Evolutionary conservation across 2,797 vertebrate species (phyloP).

Genomic region (Coracias cyanogaster): DNA sequence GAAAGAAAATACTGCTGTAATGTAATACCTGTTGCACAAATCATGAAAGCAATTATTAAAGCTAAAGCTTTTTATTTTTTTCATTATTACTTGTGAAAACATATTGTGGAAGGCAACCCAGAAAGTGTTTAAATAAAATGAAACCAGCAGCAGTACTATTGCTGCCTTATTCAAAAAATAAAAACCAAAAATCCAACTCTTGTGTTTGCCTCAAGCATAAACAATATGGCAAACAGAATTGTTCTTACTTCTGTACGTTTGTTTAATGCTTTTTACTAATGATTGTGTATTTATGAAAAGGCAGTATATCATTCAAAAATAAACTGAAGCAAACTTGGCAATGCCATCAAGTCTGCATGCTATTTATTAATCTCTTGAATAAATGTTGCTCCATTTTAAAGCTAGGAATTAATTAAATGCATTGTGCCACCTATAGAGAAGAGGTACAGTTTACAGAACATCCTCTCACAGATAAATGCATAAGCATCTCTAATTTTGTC

Average conservation of each 20-base stretch:
- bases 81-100: neutral
- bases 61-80: neutral
- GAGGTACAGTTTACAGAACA: conserved; percentile 39
- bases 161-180: conserved; percentile 10
- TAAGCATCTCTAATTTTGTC: conserved; percentile 42
- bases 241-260: conserved; percentile 43
- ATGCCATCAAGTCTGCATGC: neutral
- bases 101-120: neutral
- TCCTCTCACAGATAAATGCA: conserved; percentile 45
- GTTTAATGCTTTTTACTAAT: conserved; percentile 49
- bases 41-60: conserved; percentile 8
- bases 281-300: conserved; percentile 50
- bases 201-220: conserved; percentile 30
- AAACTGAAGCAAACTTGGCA: neutral
- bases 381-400: conserved; percentile 56
- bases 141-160: neutral
- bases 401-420: conserved; percentile 68
- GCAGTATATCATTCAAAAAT: conserved; percentile 42
- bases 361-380: conserved; percentile 63
- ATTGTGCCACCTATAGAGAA: conserved; percentile 45
- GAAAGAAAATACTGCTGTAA: neutral
- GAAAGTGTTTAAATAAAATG: conserved; percentile 36
- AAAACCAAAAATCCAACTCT: neutral
- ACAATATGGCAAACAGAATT: conserved; percentile 58
- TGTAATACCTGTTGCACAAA: neutral